Percentiles rank a stretch among this genome's conserved stretches.
These are phyloP conservation scores for Corbicula japonica DNA, from an alignment of 2,888 invertebrate genomes.

Conservation along the genomic window DNA sequence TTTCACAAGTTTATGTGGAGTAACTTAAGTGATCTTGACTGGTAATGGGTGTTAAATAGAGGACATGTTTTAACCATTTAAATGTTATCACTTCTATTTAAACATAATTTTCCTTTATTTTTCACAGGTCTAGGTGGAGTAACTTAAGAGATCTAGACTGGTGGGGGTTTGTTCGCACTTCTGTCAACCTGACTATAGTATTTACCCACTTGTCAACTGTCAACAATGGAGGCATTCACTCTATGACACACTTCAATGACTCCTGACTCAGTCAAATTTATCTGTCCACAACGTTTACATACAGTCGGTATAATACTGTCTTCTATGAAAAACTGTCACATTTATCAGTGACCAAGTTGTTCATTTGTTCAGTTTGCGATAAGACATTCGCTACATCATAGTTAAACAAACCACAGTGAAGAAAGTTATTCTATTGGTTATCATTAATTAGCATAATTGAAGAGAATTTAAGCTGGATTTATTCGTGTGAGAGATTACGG, in stretches of 20 bases:
- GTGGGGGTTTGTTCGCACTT: constrained; percentile 20
- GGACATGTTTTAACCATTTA: too few relatives aligned
- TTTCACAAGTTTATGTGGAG: too few relatives aligned
- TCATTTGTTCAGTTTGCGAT: constrained; percentile 6
- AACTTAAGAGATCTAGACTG: constrained; percentile 22
- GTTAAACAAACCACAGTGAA: constrained; percentile 3
- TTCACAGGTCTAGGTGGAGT: constrained; percentile 2
- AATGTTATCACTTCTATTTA: too few relatives aligned
- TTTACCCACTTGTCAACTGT: constrained; percentile 37
- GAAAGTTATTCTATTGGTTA: constrained; percentile 13
- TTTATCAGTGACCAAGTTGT: not conserved
- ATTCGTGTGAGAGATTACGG: too few relatives aligned
- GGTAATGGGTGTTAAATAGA: too few relatives aligned
- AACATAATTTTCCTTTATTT: constrained; percentile 10
- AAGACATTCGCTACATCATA: not conserved
- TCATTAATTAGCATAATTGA: constrained; percentile 35
- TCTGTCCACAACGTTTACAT: constrained; percentile 10
- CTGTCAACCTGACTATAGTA: constrained; percentile 19
- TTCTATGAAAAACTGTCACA: constrained; percentile 15
- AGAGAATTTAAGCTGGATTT: constrained; percentile 23
- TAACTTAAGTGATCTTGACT: too few relatives aligned
- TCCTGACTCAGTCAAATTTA: constrained; percentile 31
- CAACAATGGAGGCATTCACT: constrained; percentile 52
- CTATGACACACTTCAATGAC: constrained; percentile 38
- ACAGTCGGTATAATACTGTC: constrained; percentile 26